Percentiles rank a stretch among this genome's conserved stretches.
Conservation (phyloP, 1,140 invertebrate genomes). For the Anoplophora glabripennis region DNA sequence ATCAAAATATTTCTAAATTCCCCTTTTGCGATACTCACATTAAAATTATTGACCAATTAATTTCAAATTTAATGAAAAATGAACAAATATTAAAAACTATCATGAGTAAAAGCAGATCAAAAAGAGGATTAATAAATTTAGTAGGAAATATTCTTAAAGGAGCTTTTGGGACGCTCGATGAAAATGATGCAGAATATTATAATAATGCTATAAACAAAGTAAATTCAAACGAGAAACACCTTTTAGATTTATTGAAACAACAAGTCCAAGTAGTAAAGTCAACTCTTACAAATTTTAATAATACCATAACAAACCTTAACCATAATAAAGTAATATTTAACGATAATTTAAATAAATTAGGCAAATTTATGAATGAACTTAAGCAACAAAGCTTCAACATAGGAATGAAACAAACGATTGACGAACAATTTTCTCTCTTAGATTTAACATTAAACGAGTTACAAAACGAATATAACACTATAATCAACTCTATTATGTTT, state of each 20-base stretch:
- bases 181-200: conserved; percentile 29
- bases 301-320: conserved; percentile 17
- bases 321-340: conserved; percentile 16
- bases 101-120: background rate
- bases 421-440: conserved; percentile 16
- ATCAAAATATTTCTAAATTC: too few species aligned
- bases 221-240: conserved; percentile 22
- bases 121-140: conserved; percentile 9
- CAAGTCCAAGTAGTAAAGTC: conserved; percentile 17
- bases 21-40: too few species aligned
- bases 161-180: conserved; percentile 26
- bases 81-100: background rate
- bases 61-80: background rate
- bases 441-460: conserved; percentile 6
- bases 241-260: conserved; percentile 22
- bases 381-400: conserved; percentile 4
- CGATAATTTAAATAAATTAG: conserved; percentile 12
- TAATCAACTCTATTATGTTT: conserved; percentile 19
- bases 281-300: conserved; percentile 21
- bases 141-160: conserved; percentile 24
- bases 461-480: conserved; percentile 5
- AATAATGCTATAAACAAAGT: conserved; percentile 25
- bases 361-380: background rate
- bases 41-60: too few species aligned
- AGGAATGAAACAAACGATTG: conserved; percentile 11